Evolutionary conservation across 1,140 invertebrate genomes (phyloP), one percentile per base, ranked within the genome.

Genomic region (Drosophila littoralis): DNA sequence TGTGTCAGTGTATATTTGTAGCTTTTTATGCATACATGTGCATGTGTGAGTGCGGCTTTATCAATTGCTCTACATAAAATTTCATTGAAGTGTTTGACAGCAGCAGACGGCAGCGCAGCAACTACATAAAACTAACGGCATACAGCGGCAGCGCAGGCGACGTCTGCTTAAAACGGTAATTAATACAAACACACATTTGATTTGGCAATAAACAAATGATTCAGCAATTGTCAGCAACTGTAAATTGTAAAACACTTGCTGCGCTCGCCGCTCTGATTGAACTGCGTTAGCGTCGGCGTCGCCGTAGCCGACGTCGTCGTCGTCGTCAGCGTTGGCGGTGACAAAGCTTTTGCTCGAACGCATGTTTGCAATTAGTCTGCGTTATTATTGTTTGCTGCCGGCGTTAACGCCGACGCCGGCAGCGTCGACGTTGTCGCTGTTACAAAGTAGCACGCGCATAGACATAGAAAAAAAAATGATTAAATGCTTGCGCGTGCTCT

Each of bases 151-250:
- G 10, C 36, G 48, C 38, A 48, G 50, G 45, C 70, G 50, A 32
- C 40, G 40, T 38, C 83, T 73, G 83, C 83, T 89, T 88, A 89
- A 89, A 88, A 88, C 84, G 83, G 83, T 88, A 88, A 88, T 88
- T 89, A 88, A 88, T 77, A 89, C 64, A 88, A 88, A 88, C 84
- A 88, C 70, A 80, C 73, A 67, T 55, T 77, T 88, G 83, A 86
- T 88, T 86, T 69, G 83, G 79, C 83, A 81, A 86, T 86, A 86
- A 86, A 73, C 83, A 86, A 88, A 88, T 86, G 82, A 86, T 82
- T 86, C 83, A 86, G 82, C 82, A 82, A 88, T 83, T 82, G 58
- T 52, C 15, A 38, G 38, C 65, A 88, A 86, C 83, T 88, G 83
- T 86, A 88, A 88, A 86, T 71, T 70, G 76, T 71, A 79, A 79